A percentile compares a stretch with the other conserved stretches of the same genome.
Evolutionary conservation across 2,797 vertebrate genomes (phyloP).

Genomic region (Halcyon chelicuti): DNA sequence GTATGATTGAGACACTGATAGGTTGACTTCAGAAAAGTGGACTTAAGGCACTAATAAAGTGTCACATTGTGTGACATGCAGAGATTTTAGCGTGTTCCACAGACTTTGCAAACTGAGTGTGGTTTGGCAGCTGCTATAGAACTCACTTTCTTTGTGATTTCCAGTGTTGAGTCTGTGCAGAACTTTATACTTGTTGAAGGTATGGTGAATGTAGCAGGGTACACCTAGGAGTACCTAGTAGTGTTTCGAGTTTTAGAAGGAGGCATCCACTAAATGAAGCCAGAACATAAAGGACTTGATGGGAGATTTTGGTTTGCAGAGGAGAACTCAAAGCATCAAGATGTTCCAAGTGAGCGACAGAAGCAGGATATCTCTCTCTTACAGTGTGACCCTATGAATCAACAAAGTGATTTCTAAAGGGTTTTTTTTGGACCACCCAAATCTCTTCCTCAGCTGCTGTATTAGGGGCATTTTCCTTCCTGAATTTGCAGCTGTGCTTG

Average conservation of each 20-base stretch:
- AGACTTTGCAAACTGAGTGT: neutral
- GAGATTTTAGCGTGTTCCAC: neutral
- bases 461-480: accelerated
- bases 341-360: neutral
- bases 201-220: accelerated
- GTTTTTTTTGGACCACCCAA: neutral
- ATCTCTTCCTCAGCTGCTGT: neutral
- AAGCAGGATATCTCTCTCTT: neutral
- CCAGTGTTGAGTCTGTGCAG: neutral
- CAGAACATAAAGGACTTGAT: neutral
- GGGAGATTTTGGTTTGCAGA: neutral
- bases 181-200: neutral
- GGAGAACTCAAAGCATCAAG: neutral
- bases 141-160: accelerated
- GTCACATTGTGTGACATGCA: no score
- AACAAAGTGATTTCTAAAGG: neutral
- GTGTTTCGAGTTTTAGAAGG: neutral
- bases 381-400: neutral
- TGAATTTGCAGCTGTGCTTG: neutral
- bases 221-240: no score
- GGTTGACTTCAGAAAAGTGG: neutral
- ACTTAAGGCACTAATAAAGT: neutral
- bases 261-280: neutral
- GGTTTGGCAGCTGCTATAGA: neutral
- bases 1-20: neutral